Percentiles rank a stretch among this genome's conserved stretches.
Conservation (phyloP, 2,113 vertebrate species). For the Coptodon bakossiorum region DNA sequence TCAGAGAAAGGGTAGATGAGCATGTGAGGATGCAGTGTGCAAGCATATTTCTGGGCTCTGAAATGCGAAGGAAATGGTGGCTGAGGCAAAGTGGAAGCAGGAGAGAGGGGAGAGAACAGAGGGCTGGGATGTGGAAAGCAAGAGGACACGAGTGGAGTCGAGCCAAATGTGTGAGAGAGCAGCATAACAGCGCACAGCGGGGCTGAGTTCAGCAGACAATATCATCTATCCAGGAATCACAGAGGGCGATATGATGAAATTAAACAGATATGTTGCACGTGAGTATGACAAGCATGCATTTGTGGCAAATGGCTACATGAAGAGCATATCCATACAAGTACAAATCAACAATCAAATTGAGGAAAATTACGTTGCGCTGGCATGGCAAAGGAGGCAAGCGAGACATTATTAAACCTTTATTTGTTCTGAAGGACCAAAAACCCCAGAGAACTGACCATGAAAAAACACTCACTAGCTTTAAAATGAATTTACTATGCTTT, state of each 20-base stretch:
- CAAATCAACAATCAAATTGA: background rate
- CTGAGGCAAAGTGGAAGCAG: background rate
- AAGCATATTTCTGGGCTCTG: background rate
- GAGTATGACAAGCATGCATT: background rate
- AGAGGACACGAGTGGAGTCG: background rate
- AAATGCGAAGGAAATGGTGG: background rate
- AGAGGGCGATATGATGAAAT: background rate
- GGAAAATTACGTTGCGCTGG: background rate
- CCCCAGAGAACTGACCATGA: background rate
- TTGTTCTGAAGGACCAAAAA: background rate
- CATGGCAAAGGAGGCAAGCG: background rate
- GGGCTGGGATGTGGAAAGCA: background rate
- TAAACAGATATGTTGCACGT: background rate
- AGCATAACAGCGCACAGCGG: slow-evolving; percentile 19
- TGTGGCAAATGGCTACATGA: background rate
- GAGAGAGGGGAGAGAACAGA: background rate
- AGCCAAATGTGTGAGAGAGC: slow-evolving; percentile 39
- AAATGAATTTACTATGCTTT: background rate
- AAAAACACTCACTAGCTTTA: background rate
- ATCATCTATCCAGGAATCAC: slow-evolving; percentile 13
- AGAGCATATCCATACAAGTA: background rate
- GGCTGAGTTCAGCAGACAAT: slow-evolving; percentile 15
- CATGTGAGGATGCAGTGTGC: background rate
- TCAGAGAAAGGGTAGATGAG: background rate
- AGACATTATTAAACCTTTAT: background rate